A percentile compares a stretch with the other conserved stretches of the same genome.
Conservation (phyloP, 2,113 vertebrate species). For the Microcebus griseorufus region DNA sequence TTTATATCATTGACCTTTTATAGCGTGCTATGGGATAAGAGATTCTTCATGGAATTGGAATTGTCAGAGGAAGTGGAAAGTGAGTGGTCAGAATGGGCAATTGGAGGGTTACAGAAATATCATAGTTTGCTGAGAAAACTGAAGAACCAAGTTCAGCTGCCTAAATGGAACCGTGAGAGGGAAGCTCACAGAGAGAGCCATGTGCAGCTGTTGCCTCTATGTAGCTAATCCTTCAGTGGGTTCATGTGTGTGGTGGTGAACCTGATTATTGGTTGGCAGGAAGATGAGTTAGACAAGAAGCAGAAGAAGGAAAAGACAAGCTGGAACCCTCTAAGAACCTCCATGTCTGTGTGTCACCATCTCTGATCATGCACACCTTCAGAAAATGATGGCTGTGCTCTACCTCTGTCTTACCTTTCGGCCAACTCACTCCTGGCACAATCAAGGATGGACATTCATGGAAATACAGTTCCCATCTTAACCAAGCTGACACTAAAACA, state of each 20-base stretch:
- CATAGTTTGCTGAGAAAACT: not conserved
- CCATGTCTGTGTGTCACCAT: not conserved
- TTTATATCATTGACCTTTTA: not conserved
- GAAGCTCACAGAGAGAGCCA: not conserved
- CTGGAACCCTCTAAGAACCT: not conserved
- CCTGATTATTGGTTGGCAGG: not conserved
- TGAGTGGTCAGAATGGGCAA: not conserved
- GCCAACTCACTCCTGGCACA: not conserved
- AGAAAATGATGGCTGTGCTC: not conserved
- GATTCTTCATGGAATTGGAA: not conserved
- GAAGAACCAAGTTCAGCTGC: not conserved
- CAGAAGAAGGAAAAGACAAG: not conserved
- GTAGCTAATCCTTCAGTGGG: not conserved
- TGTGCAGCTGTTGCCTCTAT: no score
- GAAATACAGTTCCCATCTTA: not conserved
- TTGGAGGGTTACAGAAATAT: not conserved
- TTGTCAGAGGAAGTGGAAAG: not conserved
- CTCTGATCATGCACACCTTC: not conserved
- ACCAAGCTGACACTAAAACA: not conserved
- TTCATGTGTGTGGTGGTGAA: not conserved
- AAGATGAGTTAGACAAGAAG: not conserved
- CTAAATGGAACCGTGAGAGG: not conserved
- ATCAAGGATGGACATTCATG: not conserved
- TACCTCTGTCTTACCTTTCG: no score
- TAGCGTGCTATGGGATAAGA: not conserved